Evolutionary conservation across 2,113 vertebrate species (phyloP), one percentile per base, ranked within the genome.

Genomic region (Aplodontia rufa): DNA sequence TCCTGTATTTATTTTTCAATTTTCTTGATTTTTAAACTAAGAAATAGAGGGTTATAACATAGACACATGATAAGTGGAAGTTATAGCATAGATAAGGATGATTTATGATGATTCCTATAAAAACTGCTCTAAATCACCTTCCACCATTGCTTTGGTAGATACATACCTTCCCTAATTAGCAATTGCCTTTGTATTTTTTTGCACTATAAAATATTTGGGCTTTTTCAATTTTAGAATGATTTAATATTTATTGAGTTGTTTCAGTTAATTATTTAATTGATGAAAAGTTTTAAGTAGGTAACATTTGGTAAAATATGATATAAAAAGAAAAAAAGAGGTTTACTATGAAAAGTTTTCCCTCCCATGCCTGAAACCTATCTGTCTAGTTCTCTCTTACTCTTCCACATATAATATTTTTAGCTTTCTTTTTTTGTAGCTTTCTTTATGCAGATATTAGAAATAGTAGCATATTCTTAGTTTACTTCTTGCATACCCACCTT

Each of bases 251-350:
- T 89, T 83, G 42, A 90, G 75, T 24, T 49, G 7, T 87, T 68
- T 96, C 10, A 81, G 76, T 91, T 87, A 81, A 79, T 93, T 96
- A 84, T 82, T 68, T 96, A 84, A 93, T 83, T 75, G 32, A 82
- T 58, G 62, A 30, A 86, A 79, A 76, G 20, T 69, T 94, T 96
- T 80, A 89, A 91, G 62, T 71, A 20, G 14, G 30, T 80, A 76
- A 47, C 12, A 78, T 71, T 94, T 84, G 58, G 49, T 85, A 91
- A 97, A 91, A 55, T 66, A 84, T 89, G 30, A 51, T 87, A 95
- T 22, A 60, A 95, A 92, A 74, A 79, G 53, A 22, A 64, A 5
- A 82, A 94, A 78, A 62, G 92, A 85, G 19, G 2, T 87, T 84
- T 58, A 42, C 47, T 76, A 20, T 75, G 12, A 66, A 72, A 81